Evolutionary conservation across 2,888 invertebrate species (phyloP).

Genomic region (Mesoligia furuncula): DNA sequence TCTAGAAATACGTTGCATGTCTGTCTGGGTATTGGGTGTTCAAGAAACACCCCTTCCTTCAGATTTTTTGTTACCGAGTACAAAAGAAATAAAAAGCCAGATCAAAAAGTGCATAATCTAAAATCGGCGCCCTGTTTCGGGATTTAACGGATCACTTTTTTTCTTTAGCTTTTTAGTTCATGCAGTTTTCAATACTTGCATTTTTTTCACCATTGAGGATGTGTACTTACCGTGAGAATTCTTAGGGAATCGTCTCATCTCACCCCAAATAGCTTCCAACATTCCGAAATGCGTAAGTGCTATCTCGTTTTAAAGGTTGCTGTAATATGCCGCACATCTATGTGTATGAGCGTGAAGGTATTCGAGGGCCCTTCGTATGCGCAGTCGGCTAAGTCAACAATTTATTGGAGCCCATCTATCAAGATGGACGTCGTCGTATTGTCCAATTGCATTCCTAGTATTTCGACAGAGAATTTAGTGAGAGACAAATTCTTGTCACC

Average conservation of each 20-base stretch:
- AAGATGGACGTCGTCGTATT: constrained; percentile 78
- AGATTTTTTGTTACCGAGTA: neutral
- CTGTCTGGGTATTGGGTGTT: constrained; percentile 30
- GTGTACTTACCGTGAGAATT: constrained; percentile 38
- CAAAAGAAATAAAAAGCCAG: constrained; percentile 8
- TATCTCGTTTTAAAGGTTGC: constrained; percentile 47
- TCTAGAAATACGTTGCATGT: constrained; percentile 38
- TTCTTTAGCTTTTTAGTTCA: neutral
- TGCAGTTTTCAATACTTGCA: constrained; percentile 13
- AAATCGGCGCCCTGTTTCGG: constrained; percentile 7
- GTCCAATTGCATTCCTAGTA: constrained; percentile 84
- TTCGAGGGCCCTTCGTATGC: constrained; percentile 62
- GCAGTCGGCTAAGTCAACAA: constrained; percentile 77
- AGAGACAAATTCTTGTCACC: constrained; percentile 64
- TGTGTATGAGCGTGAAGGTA: constrained; percentile 65
- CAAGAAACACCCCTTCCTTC: constrained; percentile 19
- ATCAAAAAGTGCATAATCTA: constrained; percentile 5
- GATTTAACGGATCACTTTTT: neutral
- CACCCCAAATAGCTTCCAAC: constrained; percentile 27
- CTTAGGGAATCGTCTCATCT: constrained; percentile 14
- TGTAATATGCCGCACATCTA: constrained; percentile 53
- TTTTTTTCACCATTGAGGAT: constrained; percentile 4
- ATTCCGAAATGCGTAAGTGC: constrained; percentile 41
- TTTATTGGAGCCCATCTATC: constrained; percentile 85
- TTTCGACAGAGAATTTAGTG: constrained; percentile 75